phyloP scores from a whole-genome alignment of 2,888 invertebrate species.

The Andrena fulva region DNA sequence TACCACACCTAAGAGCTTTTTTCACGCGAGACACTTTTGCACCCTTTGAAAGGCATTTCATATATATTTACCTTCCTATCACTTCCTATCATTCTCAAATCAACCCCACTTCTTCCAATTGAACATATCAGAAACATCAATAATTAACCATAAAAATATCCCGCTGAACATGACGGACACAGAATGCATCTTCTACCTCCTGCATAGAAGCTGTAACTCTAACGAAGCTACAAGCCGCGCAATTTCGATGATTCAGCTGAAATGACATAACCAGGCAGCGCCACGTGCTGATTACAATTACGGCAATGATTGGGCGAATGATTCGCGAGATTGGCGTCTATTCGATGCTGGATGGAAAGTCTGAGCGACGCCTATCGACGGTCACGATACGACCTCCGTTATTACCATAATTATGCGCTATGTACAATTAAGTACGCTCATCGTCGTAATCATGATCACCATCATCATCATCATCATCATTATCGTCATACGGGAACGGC shows the following conservation, averaged over 20 bases:
- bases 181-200: too few relatives aligned
- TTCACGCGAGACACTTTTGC: too few relatives aligned
- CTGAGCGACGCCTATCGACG: conserved; percentile 36
- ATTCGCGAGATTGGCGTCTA: conserved; percentile 3
- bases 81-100: too few relatives aligned
- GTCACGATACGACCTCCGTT: conserved; percentile 37
- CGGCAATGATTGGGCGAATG: neutral
- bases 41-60: too few relatives aligned
- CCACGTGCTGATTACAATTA: conserved; percentile 6
- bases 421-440: conserved; percentile 63
- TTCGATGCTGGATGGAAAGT: conserved; percentile 24
- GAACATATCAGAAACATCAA: too few relatives aligned
- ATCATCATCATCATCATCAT: conserved; percentile 53
- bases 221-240: neutral
- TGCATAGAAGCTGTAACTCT: neutral
- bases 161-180: too few relatives aligned
- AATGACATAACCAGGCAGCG: neutral
- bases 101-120: too few relatives aligned
- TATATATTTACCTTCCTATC: too few relatives aligned
- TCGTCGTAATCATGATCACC: conserved; percentile 61
- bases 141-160: too few relatives aligned
- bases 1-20: too few relatives aligned
- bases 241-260: conserved; percentile 59
- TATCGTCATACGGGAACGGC: conserved; percentile 18
- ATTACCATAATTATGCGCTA: conserved; percentile 67